phyloP scores from a whole-genome alignment of 2,797 vertebrate genomes.

The Darevskia nairensis region DNA sequence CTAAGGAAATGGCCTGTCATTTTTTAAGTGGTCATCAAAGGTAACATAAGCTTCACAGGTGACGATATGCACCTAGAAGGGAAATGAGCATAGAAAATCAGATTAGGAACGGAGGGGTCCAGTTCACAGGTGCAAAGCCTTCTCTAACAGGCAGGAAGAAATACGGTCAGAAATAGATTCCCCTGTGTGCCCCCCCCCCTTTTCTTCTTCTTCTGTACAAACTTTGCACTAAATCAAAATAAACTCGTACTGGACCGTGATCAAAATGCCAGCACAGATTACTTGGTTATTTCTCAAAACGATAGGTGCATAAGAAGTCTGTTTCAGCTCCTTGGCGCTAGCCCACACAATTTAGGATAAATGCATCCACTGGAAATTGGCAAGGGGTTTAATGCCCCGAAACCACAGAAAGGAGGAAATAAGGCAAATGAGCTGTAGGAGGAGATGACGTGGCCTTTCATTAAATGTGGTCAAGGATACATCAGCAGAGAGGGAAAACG shows the following conservation, averaged over 20 bases:
- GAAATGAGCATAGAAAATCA: neutral
- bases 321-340: neutral
- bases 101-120: neutral
- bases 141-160: neutral
- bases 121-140: neutral
- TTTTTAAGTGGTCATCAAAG: neutral
- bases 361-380: constrained; percentile 16
- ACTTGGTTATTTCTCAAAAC: neutral
- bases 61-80: neutral
- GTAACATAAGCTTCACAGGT: neutral
- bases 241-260: neutral
- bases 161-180: accelerated
- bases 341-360: accelerated
- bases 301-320: accelerated
- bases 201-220: too few species aligned
- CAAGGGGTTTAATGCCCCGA: constrained; percentile 16
- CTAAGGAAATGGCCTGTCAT: neutral
- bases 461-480: constrained; percentile 8
- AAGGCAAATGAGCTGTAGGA: neutral
- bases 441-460: neutral
- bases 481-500: neutral
- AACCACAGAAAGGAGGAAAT: constrained; percentile 25
- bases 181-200: too few species aligned
- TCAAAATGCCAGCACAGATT: neutral
- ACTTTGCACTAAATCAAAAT: neutral